These are phyloP conservation scores for Hemibates koningsi DNA, from an alignment of 2,113 vertebrate species.

Conservation along the genomic window DNA sequence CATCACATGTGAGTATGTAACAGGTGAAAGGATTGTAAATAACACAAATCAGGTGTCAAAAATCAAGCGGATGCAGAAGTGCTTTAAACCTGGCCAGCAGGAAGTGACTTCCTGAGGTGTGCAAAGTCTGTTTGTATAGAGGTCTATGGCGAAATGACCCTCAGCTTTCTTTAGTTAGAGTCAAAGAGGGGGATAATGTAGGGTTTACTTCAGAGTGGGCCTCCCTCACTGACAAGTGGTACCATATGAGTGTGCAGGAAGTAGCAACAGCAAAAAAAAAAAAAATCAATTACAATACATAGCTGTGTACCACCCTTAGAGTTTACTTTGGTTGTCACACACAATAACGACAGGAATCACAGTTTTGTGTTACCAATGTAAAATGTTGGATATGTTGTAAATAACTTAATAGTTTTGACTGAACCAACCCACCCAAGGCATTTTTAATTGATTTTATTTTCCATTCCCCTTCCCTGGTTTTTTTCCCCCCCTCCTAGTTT, in stretches of 20 bases:
- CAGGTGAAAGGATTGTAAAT: not conserved
- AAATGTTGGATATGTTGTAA: not conserved
- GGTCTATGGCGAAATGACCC: not conserved
- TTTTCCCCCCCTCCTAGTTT: accelerated
- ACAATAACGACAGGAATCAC: not conserved
- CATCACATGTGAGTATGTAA: not conserved
- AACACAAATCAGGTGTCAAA: not conserved
- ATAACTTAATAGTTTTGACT: not conserved
- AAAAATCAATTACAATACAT: not conserved
- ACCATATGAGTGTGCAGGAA: not conserved
- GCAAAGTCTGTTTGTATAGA: not conserved
- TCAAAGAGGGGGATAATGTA: not conserved
- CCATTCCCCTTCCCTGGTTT: not conserved
- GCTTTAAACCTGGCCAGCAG: not conserved
- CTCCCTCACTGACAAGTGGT: not conserved
- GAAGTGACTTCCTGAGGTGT: not conserved
- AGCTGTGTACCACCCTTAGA: not conserved
- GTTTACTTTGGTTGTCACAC: not conserved
- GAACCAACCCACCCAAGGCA: not conserved
- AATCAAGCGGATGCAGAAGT: not conserved
- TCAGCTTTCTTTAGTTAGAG: not conserved
- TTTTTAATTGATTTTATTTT: not conserved
- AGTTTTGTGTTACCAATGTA: not conserved
- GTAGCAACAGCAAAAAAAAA: not conserved
- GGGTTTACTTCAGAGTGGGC: not conserved